Base-by-base conservation (phyloP, 2,888 invertebrate genomes). In the Macaria liturata region DNA sequence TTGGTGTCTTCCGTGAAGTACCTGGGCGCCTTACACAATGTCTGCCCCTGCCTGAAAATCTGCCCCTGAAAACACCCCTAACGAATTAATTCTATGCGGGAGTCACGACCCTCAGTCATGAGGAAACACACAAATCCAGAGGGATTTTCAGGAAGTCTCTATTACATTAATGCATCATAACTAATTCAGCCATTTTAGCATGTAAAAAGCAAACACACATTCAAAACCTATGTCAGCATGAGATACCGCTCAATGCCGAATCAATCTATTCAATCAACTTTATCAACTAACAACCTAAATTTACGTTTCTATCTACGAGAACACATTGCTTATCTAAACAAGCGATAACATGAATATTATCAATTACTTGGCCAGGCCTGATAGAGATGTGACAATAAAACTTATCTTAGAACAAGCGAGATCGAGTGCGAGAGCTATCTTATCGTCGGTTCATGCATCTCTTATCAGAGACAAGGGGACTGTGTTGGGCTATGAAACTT, bases 381-480 rank as follows among this genome's bases (percentile, higher is more conserved):
- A 70, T 68, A 63, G 60, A 68, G 68, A 63, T 64, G 67, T 57
- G 52, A 61, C 59, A 53, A 64, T 67, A 67, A 67, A 69, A 68
- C 57, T 72, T 70, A 75, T 75, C 74, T 66, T 6, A 9, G 31
- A 59, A 71, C 71, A 69, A 56, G 69, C 60, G 57, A 66, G 59
- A 68, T 61, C 61, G 61, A 61, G 65, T 66, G 68, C 65, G 44
- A 42, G 37, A 57, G 59, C 64, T 61, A 67, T 68, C 68, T 70
- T 67, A 70, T 71, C 69, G 53, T 59, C 57, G 61, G 61, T 32
- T 32, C 42, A 37, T 47, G 51, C 47, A 51, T 48, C 51, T 59
- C 51, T 59, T 59, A 58, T 66, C 58, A 55, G 47, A 46, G 52
- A 60, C 56, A 57, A 64, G 44, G 60, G 50, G 47, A 42, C 49